Percentiles rank a stretch among this genome's conserved stretches.
Conservation (phyloP, 2,888 invertebrate species). For the Thymelicus acteon region DNA sequence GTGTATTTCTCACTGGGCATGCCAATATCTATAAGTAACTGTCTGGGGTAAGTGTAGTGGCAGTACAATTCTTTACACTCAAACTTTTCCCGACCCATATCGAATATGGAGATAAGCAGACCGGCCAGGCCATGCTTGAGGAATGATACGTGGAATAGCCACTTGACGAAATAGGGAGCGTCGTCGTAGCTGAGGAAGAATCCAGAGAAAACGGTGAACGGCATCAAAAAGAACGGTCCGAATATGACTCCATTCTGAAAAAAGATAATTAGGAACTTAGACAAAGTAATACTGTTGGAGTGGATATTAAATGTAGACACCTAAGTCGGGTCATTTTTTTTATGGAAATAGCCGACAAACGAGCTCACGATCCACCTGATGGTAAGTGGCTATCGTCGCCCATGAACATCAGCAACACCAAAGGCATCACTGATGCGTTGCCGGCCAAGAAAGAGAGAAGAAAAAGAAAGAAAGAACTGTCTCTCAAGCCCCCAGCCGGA, state of each 20-base stretch:
- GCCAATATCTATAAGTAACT: slow-evolving; percentile 90
- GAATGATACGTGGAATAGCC: slow-evolving; percentile 95
- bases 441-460: too few species aligned
- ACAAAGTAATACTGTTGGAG: background rate
- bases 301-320: too few species aligned
- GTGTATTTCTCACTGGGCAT: slow-evolving; percentile 88
- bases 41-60: slow-evolving; percentile 88
- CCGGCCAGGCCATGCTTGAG: slow-evolving; percentile 95
- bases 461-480: too few species aligned
- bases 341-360: too few species aligned
- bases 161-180: slow-evolving; percentile 90
- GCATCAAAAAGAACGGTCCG: slow-evolving; percentile 94
- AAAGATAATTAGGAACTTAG: background rate
- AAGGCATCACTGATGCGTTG: too few species aligned
- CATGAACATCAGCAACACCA: too few species aligned
- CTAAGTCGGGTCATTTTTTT: too few species aligned
- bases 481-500: too few species aligned
- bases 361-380: too few species aligned
- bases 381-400: too few species aligned
- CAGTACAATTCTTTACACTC: slow-evolving; percentile 91
- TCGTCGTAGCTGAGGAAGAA: slow-evolving; percentile 95
- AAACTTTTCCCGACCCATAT: slow-evolving; percentile 90
- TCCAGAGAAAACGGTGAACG: slow-evolving; percentile 96
- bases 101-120: slow-evolving; percentile 91
- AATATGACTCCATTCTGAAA: slow-evolving; percentile 94